These are phyloP conservation scores for Drosophila birchii DNA, from an alignment of 2,888 invertebrate species.

Conservation along the genomic window DNA sequence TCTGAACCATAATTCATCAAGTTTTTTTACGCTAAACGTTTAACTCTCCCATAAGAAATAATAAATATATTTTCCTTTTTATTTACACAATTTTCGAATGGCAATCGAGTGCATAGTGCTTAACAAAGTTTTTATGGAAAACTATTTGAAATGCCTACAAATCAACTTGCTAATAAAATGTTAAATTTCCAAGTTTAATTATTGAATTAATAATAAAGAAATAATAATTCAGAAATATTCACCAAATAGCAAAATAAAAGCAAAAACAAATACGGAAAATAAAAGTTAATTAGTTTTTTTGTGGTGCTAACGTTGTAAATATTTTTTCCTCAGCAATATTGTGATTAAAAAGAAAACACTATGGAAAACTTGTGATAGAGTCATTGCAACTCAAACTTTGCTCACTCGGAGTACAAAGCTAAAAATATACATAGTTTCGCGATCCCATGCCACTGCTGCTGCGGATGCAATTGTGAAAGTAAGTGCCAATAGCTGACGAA, in stretches of 20 bases:
- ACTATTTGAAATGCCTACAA: background rate
- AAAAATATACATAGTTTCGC: conserved; percentile 16
- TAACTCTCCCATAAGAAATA: background rate
- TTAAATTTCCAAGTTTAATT: no score
- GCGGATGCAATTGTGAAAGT: conserved; percentile 46
- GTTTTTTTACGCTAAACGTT: background rate
- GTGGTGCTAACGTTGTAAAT: conserved; percentile 6
- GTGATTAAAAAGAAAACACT: conserved; percentile 29
- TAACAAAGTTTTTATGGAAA: background rate
- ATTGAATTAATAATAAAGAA: background rate
- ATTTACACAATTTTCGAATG: background rate
- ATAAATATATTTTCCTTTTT: background rate
- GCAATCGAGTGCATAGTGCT: background rate
- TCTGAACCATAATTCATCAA: background rate
- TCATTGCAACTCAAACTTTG: conserved; percentile 3
- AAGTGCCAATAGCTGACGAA: conserved; percentile 48
- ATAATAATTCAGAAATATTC: background rate
- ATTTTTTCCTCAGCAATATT: conserved; percentile 6
- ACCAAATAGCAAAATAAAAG: background rate
- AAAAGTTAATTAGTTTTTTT: background rate
- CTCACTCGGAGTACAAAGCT: conserved; percentile 20
- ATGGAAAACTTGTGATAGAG: conserved; percentile 49
- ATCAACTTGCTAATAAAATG: background rate
- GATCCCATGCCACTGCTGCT: conserved; percentile 19
- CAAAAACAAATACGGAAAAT: background rate